Evolutionary conservation across 2,113 vertebrate species (phyloP).

Genomic region (Toxotes chatareus): DNA sequence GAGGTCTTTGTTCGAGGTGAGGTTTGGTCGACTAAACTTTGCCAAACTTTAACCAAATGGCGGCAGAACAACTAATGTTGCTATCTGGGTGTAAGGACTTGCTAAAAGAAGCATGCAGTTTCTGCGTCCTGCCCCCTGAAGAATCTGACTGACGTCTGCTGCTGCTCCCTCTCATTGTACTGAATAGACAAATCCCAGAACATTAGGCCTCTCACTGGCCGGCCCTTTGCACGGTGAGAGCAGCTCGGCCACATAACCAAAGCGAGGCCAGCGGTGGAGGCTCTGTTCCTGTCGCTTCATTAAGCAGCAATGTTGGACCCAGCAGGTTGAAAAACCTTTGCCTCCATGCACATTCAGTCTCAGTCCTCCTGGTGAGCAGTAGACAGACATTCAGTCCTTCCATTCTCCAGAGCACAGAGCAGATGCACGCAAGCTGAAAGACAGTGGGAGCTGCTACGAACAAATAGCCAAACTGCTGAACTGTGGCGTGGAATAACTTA

Average conservation of each 20-base stretch:
- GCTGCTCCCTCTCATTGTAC: slow-evolving; percentile 22
- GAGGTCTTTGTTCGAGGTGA: too few relatives aligned
- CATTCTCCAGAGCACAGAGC: background rate
- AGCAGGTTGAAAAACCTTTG: slow-evolving; percentile 61
- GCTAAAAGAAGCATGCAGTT: background rate
- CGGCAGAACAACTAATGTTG: too few relatives aligned
- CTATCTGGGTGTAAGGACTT: background rate
- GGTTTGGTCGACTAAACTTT: too few relatives aligned
- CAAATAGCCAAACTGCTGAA: background rate
- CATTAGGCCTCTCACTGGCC: slow-evolving; percentile 52
- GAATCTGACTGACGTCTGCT: slow-evolving; percentile 48
- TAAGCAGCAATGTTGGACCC: slow-evolving; percentile 64
- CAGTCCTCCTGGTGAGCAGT: slow-evolving; percentile 36
- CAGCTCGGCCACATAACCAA: slow-evolving; percentile 46
- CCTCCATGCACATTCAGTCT: slow-evolving; percentile 52
- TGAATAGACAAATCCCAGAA: slow-evolving; percentile 47
- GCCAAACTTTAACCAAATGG: background rate
- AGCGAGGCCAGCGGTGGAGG: slow-evolving; percentile 49
- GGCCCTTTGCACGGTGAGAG: slow-evolving; percentile 25
- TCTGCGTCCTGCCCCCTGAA: slow-evolving; percentile 4
- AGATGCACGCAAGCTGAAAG: slow-evolving; percentile 10
- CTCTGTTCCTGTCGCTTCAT: slow-evolving; percentile 65
- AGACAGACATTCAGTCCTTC: slow-evolving; percentile 44
- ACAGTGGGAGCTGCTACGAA: background rate
- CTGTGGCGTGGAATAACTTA: background rate